Percentiles rank a stretch among this genome's conserved stretches.
Conservation (phyloP, 1,140 invertebrate species). For the Drosophila mauritiana region DNA sequence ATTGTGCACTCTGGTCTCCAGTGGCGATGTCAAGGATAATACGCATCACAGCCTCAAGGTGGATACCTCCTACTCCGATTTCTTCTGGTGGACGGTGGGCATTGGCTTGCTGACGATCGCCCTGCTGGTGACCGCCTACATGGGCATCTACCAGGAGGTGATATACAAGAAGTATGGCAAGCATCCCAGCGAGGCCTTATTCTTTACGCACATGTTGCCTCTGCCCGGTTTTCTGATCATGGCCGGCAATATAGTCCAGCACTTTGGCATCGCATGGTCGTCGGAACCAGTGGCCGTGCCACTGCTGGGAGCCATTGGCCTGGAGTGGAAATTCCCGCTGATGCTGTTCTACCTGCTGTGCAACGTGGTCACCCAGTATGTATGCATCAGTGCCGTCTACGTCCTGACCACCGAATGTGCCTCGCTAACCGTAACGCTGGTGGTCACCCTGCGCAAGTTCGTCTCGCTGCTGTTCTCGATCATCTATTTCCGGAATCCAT, state of each 20-base stretch:
- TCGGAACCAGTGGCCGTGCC: slow-evolving; percentile 57
- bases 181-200: slow-evolving; percentile 97
- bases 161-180: slow-evolving; percentile 95
- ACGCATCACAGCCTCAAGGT: slow-evolving; percentile 83
- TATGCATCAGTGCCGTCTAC: slow-evolving; percentile 98
- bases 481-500: slow-evolving; percentile 97
- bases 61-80: slow-evolving; percentile 84
- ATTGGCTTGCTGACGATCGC: slow-evolving; percentile 94
- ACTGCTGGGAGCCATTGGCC: slow-evolving; percentile 85
- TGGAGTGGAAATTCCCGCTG: slow-evolving; percentile 88
- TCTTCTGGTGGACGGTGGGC: slow-evolving; percentile 94
- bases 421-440: slow-evolving; percentile 97
- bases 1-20: slow-evolving; percentile 96
- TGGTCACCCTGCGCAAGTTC: slow-evolving; percentile 98
- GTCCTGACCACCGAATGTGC: slow-evolving; percentile 96
- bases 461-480: slow-evolving; percentile 97
- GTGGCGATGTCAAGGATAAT: slow-evolving; percentile 84
- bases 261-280: slow-evolving; percentile 86
- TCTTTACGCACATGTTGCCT: slow-evolving; percentile 89
- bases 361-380: slow-evolving; percentile 96
- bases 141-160: slow-evolving; percentile 98
- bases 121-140: slow-evolving; percentile 95
- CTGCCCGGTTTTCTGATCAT: slow-evolving; percentile 74
- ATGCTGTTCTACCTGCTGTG: slow-evolving; percentile 92
- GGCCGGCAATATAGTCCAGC: slow-evolving; percentile 91